Evolutionary conservation across 2,113 vertebrate species (phyloP), one percentile per base, ranked within the genome.

Genomic region (Gopherus flavomarginatus): DNA sequence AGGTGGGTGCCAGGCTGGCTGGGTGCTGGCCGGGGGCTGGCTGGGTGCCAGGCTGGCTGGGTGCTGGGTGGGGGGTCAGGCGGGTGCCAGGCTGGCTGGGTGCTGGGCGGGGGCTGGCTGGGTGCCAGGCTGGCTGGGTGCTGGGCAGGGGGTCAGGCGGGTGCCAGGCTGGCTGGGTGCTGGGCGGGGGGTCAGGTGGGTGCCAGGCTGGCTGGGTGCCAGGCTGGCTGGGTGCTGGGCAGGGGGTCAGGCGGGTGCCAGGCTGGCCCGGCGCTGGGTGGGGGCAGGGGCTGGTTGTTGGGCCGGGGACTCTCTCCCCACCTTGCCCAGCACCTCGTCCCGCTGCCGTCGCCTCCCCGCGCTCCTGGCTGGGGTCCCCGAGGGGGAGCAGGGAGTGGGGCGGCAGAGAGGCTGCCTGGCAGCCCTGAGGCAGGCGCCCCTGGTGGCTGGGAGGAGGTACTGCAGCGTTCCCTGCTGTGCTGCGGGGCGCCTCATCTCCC

Each of bases 141-240:
- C 8, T 17, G 53, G 4, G 53, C 1, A 0, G 52, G 52, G 22
- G 54, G 54, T 1, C 1, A 4, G 56, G 57, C 13, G 16, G 56
- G 65, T 19, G 53, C 16, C 52, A 6, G 14, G 29, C 35, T n/a
- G 35, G 5, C 17, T 21, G 16, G 35, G 8, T 17, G 69, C 24
- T 31, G 1, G 10, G 6, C 0, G 1, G 0, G 5, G 17, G 27
- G 6, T 13, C 3, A 6, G 9, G 1, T 5, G 2, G 3, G 2
- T 16, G 17, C 26, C 24, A 11, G 56, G 26, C 56, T 57, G 11
- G 4, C 52, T 11, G 1, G 4, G 10, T 1, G 2, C 31, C 13
- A 1, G 11, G 27, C 24, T 11, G 38, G 0, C 1, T 8, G 44
- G 16, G 2, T 0, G 75, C 42, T 38, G 35, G 35, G 50, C 4